Conservation (phyloP, 2,797 vertebrate species). For the Rhodeus uyekii region DNA sequence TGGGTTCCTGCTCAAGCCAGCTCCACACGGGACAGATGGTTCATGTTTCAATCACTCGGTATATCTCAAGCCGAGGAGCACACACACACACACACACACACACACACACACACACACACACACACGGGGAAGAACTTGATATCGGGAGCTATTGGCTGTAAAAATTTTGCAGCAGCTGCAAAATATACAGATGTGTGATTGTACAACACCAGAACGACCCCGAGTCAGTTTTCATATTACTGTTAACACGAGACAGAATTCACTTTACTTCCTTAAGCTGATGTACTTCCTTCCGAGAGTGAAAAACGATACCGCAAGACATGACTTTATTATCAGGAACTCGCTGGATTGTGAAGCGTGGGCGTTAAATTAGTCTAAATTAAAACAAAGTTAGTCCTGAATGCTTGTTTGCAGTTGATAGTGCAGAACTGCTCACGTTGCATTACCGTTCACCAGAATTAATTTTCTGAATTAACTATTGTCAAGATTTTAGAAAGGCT, state of each 20-base stretch:
- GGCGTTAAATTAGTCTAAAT: too few species aligned
- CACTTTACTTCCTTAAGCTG: background rate
- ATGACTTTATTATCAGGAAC: background rate
- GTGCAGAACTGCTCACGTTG: background rate
- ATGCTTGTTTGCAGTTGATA: background rate
- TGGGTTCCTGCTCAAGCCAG: constrained; percentile 28
- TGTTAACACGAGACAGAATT: background rate
- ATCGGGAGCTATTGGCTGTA: background rate
- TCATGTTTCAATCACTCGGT: constrained; percentile 24
- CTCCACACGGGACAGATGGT: constrained; percentile 46
- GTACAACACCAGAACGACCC: background rate
- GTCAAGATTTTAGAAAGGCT: background rate
- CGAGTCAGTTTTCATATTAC: background rate
- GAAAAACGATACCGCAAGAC: background rate
- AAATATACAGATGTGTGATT: background rate
- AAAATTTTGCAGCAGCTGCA: background rate
- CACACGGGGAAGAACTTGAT: background rate
- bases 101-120: constrained; percentile 12
- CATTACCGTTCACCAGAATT: background rate
- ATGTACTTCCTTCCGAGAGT: background rate
- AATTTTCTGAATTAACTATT: background rate
- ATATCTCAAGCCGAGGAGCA: background rate
- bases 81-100: constrained; percentile 9
- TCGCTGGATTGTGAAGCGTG: background rate
- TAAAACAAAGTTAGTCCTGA: background rate